Base-by-base conservation (phyloP, 2,888 invertebrate genomes). In the Chymomyza caudatula region DNA sequence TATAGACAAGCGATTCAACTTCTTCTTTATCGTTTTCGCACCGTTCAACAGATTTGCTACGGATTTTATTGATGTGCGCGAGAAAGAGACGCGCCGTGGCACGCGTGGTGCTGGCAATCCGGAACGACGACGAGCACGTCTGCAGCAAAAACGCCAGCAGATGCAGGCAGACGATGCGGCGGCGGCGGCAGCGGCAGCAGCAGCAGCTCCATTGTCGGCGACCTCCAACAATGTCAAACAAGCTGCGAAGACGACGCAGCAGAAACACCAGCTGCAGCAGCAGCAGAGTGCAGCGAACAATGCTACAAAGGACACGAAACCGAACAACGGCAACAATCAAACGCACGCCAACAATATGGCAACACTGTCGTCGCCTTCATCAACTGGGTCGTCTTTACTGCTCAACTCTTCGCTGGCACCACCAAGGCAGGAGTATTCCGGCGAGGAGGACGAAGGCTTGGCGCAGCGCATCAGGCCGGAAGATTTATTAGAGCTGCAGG, bases 51-150 rank as follows among this genome's bases (percentile, higher is more conserved):
- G 96, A 91, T 98, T 98, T 90, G 95, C 98, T 1, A 96, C 96
- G 90, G 95, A 95, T 77, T 99, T 99, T 90, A 96, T 98, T 69
- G 98, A 99, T 91, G 94, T 97, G 62, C 92, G 96, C 61, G 98
- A 99, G 86, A 93, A 96, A 60, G 98, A 98, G 90, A 93, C 95
- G 66, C 96, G 95, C 87, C 92, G 96, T 76, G 95, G 96, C 65
- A 95, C 96, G 70, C 93, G 94, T 64, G 96, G 96, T 81, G 86
- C 88, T 53, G 87, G 87, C 44, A 82, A 77, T 74, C 85, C 86
- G 15, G 87, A 87, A 60, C 70, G 68, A 1, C 79, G 74, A 66
- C 77, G 76, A 56, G 62, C 68, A n/a, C 74, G 76, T n/a, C 68
- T 73, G 4, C 71, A 68, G 19, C 73, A 75, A 13, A 79, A 76